Evolutionary conservation across 2,797 vertebrate genomes (phyloP), one percentile per base, ranked within the genome.

Genomic region (Pangasius krempfi): DNA sequence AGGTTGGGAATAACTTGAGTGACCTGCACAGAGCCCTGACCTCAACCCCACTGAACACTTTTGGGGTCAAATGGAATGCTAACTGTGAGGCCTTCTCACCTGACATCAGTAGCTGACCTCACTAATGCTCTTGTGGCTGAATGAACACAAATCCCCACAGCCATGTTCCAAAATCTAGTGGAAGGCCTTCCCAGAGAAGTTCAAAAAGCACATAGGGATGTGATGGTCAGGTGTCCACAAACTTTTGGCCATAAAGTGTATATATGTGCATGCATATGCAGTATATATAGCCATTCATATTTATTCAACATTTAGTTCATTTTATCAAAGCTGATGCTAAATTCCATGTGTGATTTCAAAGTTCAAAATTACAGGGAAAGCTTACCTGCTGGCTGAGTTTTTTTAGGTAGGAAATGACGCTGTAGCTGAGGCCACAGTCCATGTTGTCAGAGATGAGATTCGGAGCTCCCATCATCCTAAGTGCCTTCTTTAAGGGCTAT

Each of bases 361-460:
- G 18, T 25, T n/a, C n/a, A n/a, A 75, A 44, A 73, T 12, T 37
- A 83, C 1, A 44, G 80, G 64, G 33, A 84, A 52, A 47, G 27
- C 92, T 93, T 95, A 99, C 99, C 98, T 99, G 99, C 95, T 99
- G 99, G 95, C 98, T 99, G 95, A 99, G 98, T 96, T 99, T 99
- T 97, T 99, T 99, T 95, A 99, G 96, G 95, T 99, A 99, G 92
- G 98, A 98, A 95, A 99, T 99, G 93, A 99, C 96, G 92, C 98
- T 99, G 95, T 99, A 99, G 95, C 98, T 99, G 93, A 99, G 97
- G 94, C 98, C 98, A 95, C 98, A 99, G 96, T 99, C 98, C 96
- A 99, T 96, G 94, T 97, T 99, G 95, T 99, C 99, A 90, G 97
- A 97, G 92, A 99, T 98, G 90, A 99, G 97, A 95, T 98, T 99